phyloP scores from a whole-genome alignment of 2,113 vertebrate genomes.

The Ailuropoda melanoleuca region DNA sequence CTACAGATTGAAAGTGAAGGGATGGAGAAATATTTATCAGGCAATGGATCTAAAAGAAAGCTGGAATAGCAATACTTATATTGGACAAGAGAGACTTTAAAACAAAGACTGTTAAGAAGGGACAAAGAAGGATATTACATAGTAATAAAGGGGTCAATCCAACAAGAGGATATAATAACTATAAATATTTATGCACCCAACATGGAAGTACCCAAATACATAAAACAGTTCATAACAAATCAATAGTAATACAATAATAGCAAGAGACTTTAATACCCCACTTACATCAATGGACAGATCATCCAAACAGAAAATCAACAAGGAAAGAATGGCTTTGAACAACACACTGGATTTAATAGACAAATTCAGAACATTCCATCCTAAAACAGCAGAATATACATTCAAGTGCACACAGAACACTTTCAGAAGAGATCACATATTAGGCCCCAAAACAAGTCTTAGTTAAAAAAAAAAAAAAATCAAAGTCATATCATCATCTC shows the following conservation, averaged over 20 bases:
- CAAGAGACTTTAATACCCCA: not conserved
- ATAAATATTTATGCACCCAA: not conserved
- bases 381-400: not conserved
- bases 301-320: not conserved
- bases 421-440: not conserved
- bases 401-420: not conserved
- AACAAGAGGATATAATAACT: not conserved
- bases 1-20: not conserved
- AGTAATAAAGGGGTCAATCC: not conserved
- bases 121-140: not conserved
- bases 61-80: not conserved
- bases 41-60: not conserved
- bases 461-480: not conserved
- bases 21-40: not conserved
- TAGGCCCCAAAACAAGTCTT: not conserved
- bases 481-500: not conserved
- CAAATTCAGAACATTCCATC: not conserved
- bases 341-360: not conserved
- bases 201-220: not conserved
- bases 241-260: not conserved
- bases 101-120: not conserved
- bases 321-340: not conserved
- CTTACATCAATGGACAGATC: not conserved
- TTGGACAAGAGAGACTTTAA: not conserved
- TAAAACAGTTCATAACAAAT: not conserved